Conservation (phyloP, 2,797 vertebrate species). For the Pseudochromis fuscus region DNA sequence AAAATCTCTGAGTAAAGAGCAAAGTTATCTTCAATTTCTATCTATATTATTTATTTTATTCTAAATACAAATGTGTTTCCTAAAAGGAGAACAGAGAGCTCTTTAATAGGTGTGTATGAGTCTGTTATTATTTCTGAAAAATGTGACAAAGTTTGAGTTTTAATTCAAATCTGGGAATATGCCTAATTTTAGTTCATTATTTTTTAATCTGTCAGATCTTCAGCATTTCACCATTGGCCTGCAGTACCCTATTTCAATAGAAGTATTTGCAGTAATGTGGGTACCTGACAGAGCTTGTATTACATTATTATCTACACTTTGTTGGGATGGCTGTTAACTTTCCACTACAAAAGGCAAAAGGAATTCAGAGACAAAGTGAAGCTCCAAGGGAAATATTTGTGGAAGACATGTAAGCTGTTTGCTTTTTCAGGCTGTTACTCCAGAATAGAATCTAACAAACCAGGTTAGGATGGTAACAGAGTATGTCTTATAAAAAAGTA, state of each 20-base stretch:
- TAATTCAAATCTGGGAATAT: background rate
- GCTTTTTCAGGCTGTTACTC: too few species aligned
- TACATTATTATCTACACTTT: background rate
- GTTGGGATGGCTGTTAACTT: background rate
- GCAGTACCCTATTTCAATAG: background rate
- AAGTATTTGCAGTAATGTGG: background rate
- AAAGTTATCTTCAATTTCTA: background rate
- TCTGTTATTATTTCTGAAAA: background rate
- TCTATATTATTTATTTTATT: background rate
- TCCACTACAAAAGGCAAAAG: background rate
- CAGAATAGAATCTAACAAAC: too few species aligned
- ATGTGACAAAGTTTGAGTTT: background rate
- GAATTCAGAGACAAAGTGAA: too few species aligned
- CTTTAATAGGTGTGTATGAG: too few species aligned
- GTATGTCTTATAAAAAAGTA: too few species aligned
- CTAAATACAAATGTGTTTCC: background rate
- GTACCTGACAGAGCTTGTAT: background rate
- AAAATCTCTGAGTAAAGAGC: background rate
- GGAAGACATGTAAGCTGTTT: background rate
- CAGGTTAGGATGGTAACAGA: too few species aligned
- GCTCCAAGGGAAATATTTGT: background rate
- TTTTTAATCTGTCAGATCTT: background rate
- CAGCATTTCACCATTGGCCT: background rate
- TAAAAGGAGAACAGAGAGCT: background rate
- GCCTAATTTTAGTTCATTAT: background rate